Base-by-base conservation (phyloP, 2,888 invertebrate species). In the Brachyopa scutellaris region DNA sequence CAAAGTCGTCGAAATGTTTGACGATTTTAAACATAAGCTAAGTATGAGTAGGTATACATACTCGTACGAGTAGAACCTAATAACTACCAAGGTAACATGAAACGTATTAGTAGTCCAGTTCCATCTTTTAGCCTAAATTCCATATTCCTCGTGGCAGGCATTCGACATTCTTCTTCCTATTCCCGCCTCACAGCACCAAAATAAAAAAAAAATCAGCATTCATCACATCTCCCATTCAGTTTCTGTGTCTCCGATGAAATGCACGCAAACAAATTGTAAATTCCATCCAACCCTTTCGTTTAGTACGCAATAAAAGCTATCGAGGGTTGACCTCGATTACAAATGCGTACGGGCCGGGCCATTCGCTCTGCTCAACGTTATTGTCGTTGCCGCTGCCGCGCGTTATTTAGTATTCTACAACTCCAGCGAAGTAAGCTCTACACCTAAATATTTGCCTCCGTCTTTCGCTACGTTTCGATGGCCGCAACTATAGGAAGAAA, bases 301-400 rank as follows among this genome's bases (percentile, higher is more conserved):
- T 67, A 64, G 51, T 67, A 79, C 73, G 79, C 73, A 73, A 67
- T 79, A 79, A 79, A 73, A 73, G 67, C 73, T 73, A 62, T 73
- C 74, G 67, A 80, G 79, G 79, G 79, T 80, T 80, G 74, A 80
- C 79, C 79, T 80, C 79, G 79, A 80, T 80, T 74, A 80, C 61
- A 49, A 80, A 80, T 74, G 67, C 74, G 73, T 69, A 40, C 45
- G 40, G 53, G 33, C 47, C 21, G 11, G 53, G 53, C 36, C 53
- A 31, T 47, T 36, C 47, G 31, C 49, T 17, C 17, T 8, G 15
- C 19, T 38, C 23, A 21, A 9, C n/a, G n/a, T n/a, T n/a, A n/a
- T n/a, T n/a, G n/a, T 36, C 42, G 57, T 49, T n/a, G 36, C 47
- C 8, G 45, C 19, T n/a, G n/a, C n/a, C n/a, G n/a, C 42, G 13